Conservation (phyloP, 64 coral and sea anemone species). For the Astreopora myriophthalma region DNA sequence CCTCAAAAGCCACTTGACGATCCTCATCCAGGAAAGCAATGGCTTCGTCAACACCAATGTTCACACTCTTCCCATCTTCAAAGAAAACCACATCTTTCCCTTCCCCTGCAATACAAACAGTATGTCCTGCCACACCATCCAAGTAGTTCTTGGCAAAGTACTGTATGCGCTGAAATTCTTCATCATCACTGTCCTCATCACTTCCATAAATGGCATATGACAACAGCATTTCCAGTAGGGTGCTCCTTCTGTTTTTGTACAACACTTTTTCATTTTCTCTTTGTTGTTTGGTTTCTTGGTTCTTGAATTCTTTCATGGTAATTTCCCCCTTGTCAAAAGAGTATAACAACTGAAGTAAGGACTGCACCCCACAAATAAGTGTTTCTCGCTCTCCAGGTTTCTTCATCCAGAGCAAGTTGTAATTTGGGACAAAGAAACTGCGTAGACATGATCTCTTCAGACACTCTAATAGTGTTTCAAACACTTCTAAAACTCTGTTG, state of each 20-base stretch:
- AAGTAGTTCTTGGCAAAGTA: neutral
- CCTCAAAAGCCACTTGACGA: neutral
- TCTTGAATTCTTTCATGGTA: neutral
- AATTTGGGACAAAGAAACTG: constrained; percentile 8
- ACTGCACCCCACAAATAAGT: neutral
- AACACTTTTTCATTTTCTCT: neutral
- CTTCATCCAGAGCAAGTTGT: neutral
- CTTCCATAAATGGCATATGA: neutral
- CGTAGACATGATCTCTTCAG: neutral
- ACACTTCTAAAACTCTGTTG: neutral
- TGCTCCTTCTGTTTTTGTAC: neutral
- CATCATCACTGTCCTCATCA: neutral
- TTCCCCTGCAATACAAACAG: neutral
- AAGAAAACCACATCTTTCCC: neutral
- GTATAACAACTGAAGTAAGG: neutral
- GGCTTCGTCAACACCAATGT: neutral
- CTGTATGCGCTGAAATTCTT: neutral
- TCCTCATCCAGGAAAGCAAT: neutral
- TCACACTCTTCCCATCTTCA: neutral
- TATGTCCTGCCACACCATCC: neutral
- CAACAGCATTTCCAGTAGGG: neutral
- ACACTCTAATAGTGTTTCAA: neutral
- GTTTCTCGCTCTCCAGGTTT: neutral
- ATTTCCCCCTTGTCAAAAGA: neutral
- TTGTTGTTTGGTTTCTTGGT: neutral